Evolutionary conservation across 2,113 vertebrate species (phyloP).

Genomic region (Tachuris rubrigastra): DNA sequence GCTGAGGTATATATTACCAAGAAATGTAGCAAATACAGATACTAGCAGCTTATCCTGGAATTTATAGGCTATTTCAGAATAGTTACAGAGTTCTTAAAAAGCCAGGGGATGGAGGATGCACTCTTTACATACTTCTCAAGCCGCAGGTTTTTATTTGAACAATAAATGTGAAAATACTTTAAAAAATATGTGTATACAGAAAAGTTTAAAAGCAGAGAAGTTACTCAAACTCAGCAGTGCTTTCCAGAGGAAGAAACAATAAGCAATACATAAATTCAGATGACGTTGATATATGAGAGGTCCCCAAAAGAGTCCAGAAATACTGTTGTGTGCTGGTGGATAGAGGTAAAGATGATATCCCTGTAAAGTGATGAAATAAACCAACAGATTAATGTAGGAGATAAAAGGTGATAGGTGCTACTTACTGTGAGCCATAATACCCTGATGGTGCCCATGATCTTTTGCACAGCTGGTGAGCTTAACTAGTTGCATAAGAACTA

Average conservation of each 20-base stretch:
- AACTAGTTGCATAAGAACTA: not conserved
- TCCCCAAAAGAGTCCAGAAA: not conserved
- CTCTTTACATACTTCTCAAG: not conserved
- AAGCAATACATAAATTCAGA: not conserved
- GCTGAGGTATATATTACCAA: not conserved
- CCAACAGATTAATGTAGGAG: not conserved
- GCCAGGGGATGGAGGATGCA: not conserved
- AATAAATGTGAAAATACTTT: not conserved
- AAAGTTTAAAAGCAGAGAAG: not conserved
- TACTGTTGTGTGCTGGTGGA: not conserved
- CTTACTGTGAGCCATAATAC: not conserved
- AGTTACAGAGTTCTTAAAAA: not conserved
- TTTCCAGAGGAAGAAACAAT: not conserved
- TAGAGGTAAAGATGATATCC: not conserved
- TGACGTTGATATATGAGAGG: not conserved
- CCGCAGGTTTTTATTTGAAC: not conserved
- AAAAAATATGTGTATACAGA: not conserved
- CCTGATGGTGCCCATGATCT: not conserved
- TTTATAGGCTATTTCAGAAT: not conserved
- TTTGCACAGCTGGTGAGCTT: not conserved
- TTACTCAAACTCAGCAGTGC: not conserved
- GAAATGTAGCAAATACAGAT: not conserved
- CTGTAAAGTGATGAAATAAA: not conserved
- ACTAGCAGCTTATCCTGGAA: not conserved
- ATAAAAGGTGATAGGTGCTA: not conserved